Conservation (phyloP, 2,888 invertebrate genomes). For the Ophonus ardosiacus region DNA sequence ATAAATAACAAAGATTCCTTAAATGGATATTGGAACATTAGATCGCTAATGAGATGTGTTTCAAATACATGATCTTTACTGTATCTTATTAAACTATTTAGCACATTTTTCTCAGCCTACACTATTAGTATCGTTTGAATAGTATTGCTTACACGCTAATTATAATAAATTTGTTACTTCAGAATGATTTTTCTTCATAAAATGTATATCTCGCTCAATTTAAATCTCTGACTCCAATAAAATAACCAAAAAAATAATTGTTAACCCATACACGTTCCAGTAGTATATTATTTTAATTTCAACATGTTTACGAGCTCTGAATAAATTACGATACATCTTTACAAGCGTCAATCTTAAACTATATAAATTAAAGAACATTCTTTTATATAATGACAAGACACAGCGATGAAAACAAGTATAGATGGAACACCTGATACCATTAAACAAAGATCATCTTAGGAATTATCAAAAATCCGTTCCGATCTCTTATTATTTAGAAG, state of each 20-base stretch:
- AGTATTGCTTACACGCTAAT: too few species aligned
- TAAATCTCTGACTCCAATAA: background rate
- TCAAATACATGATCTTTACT: background rate
- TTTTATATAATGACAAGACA: conserved; percentile 36
- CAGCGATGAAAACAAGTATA: conserved; percentile 50
- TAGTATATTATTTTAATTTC: conserved; percentile 10
- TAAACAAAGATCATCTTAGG: conserved; percentile 59
- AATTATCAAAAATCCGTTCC: conserved; percentile 67
- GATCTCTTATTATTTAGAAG: conserved; percentile 65
- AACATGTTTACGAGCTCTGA: conserved; percentile 4
- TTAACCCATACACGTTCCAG: background rate
- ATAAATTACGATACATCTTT: conserved; percentile 32
- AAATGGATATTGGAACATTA: conserved; percentile 24
- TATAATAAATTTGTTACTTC: too few species aligned
- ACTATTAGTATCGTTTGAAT: background rate
- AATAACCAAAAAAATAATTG: conserved; percentile 11
- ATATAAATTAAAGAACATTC: conserved; percentile 53
- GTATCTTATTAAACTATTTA: conserved; percentile 3
- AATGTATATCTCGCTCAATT: too few species aligned
- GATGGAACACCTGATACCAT: conserved; percentile 45
- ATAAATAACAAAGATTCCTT: conserved; percentile 25
- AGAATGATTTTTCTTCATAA: too few species aligned
- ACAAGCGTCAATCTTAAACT: conserved; percentile 42
- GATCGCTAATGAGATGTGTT: conserved; percentile 4
- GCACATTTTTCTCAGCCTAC: background rate